Evolutionary conservation across 2,888 invertebrate genomes (phyloP), one percentile per base, ranked within the genome.

Genomic region (Acrobasis repandana): DNA sequence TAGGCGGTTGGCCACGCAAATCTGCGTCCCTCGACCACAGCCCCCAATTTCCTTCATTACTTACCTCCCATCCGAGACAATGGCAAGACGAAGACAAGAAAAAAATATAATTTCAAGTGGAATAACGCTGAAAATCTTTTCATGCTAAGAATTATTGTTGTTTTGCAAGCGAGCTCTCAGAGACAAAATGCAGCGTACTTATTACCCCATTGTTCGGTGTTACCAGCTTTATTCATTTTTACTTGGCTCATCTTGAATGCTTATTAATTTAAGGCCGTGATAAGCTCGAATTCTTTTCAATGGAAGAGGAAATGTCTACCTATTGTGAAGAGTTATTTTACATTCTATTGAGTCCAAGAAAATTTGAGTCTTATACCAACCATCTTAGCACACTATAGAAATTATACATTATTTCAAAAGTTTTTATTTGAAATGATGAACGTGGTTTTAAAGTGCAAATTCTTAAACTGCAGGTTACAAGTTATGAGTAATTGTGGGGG

Each of bases 111-210:
- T 90, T 90, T 92, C 91, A 92, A 92, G 92, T 92, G 91, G 92
- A 91, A 90, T 90, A 91, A 89, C 88, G 90, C 90, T 91, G 90
- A 90, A 90, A 91, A 90, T 90, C 92, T 91, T 92, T 92, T 92
- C 91, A 92, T 82, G 83, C 86, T 83, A 89, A 89, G 89, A 92
- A 91, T 90, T 91, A 92, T 92, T 92, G 92, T 92, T 92, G 91
- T 92, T 92, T 91, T 92, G 91, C 92, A 92, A 90, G 88, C 89
- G 86, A 86, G 85, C 87, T 86, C 88, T 85, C 86, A 88, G 89
- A 88, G 91, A 91, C 91, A 88, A 90, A 90, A 90, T 92, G 92
- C 91, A 92, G 88, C 89, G 83, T 90, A 87, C 89, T 91, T 90
- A 90, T 92, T 90, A 91, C 84, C 82, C 88, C 75, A 90, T 92